Evolutionary conservation across 2,113 vertebrate species (phyloP), one percentile per base, ranked within the genome.

Genomic region (Catharus bicknelli): DNA sequence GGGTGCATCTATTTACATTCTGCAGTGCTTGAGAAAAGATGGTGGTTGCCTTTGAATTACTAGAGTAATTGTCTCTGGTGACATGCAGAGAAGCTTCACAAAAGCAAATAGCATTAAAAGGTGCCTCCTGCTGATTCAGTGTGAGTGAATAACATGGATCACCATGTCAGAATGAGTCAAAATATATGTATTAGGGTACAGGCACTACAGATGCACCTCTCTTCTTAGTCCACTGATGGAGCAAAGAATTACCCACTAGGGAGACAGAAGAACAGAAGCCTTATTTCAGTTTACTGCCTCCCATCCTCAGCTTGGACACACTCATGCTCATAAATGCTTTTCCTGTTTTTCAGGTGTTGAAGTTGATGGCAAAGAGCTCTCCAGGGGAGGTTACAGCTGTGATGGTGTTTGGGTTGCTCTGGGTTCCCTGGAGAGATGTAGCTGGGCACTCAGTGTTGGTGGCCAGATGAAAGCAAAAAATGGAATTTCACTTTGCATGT

Each of bases 21-120:
- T 40, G 50, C 6, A 67, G 36, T 74, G 68, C 64, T 76, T 84
- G 76, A 92, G 94, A 64, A 93, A 83, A 94, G 74, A 76, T 55
- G 32, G 82, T 80, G 45, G 51, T 42, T 90, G 53, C 36, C 76
- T 95, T 95, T 95, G 90, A 94, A 96, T 91, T 95, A 67, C 66
- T 84, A 47, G 36, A 82, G 27, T 88, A 90, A 91, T 91, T 94
- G 62, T 78, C 68, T 86, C 63, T 90, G 50, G 13, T 80, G 76
- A 76, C 40, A 74, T 59, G 30, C 6, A 10, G 80, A 55, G 22
- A 95, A 94, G 13, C 11, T 80, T 76, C 45, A 25, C 40, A 63
- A 81, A 83, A 91, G 42, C 17, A 86, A 95, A 82, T 23, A 54
- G 9, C 20, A n/a, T 43, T 63, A 68, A 77, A 90, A 93, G 6